Percentiles rank a stretch among this genome's conserved stretches.
Conservation (phyloP, 2,888 invertebrate genomes). For the Chouioia cunea region DNA sequence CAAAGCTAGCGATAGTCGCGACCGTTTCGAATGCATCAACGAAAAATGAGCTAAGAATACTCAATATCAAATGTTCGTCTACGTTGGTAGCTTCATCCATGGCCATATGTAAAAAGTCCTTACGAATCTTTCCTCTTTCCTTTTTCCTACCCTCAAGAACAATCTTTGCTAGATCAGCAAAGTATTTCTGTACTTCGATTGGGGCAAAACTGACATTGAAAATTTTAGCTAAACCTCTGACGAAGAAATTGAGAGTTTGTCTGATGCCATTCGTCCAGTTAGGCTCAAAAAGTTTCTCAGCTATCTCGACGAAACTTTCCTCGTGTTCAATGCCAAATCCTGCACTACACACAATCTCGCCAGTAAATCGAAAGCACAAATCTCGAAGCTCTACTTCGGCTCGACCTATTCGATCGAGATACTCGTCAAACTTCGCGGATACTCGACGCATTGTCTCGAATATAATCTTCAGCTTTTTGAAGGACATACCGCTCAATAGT, state of each 20-base stretch:
- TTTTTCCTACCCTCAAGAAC: constrained; percentile 47
- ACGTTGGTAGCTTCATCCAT: constrained; percentile 52
- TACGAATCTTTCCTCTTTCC: constrained; percentile 52
- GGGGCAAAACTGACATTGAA: constrained; percentile 49
- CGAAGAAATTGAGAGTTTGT: constrained; percentile 35
- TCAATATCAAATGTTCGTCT: background rate
- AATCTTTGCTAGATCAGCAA: constrained; percentile 48
- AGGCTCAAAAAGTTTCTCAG: constrained; percentile 52
- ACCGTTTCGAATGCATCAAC: constrained; percentile 72
- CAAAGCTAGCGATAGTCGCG: constrained; percentile 68
- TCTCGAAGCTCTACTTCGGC: constrained; percentile 53
- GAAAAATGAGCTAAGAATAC: constrained; percentile 70
- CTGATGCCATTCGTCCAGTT: constrained; percentile 36
- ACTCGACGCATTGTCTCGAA: constrained; percentile 29
- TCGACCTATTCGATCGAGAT: constrained; percentile 10
- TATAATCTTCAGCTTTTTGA: constrained; percentile 35
- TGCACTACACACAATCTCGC: constrained; percentile 54
- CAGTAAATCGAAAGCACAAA: constrained; percentile 53
- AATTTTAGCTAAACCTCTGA: constrained; percentile 46
- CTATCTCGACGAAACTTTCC: constrained; percentile 38
- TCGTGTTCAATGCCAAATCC: constrained; percentile 57
- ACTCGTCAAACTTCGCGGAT: constrained; percentile 23
- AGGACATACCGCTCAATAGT: constrained; percentile 28
- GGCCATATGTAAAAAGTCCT: constrained; percentile 69
- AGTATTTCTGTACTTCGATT: constrained; percentile 50